Base-by-base conservation (phyloP, 1,140 invertebrate species). In the Hesperophylax magnus region DNA sequence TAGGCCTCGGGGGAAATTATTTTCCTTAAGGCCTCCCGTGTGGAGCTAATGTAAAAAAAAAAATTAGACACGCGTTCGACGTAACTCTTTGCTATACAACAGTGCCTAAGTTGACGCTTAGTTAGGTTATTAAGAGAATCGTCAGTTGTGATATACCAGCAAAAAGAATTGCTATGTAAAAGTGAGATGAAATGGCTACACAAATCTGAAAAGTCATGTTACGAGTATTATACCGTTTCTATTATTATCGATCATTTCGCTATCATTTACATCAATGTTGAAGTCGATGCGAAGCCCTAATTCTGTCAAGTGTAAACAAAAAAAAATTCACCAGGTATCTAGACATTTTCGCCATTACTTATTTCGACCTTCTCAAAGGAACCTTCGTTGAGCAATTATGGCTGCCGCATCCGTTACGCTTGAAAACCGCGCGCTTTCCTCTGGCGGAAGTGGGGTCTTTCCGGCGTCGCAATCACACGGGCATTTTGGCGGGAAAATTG, bases 401-500 rank as follows among this genome's bases (percentile, higher is more conserved):
- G 69, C 69, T 39, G 69, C 17, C 24, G 69, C 39, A 53, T 72
- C 69, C 69, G 69, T 47, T 17, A n/a, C 17, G 63, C 60, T 20
- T 20, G 27, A n/a, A 47, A 67, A 39, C 22, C 27, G 63, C n/a
- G 63, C 69, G 69, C 39, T 24, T 53, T 52, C 15, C 18, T 22
- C 15, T 17, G 24, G 39, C 69, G 69, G 69, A 72, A 72, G 69
- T 54, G 9, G 18, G 39, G 18, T 47, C 69, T 54, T 72, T 47
- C 69, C 39, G 69, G 17, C 69, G 69, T 17, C 69, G 69, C 69
- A 72, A 72, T 72, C 69, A 52, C 20, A 22, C 69, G 69, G 34
- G 8, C 17, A 54, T 27, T 17, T 52, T 53, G 69, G 39, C 69
- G 39, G 34, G 69, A 34, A 72, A 72, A 72, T 72, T 72, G 69